Base-by-base conservation (phyloP, 2,113 vertebrate genomes). In the Percina caprodes region DNA sequence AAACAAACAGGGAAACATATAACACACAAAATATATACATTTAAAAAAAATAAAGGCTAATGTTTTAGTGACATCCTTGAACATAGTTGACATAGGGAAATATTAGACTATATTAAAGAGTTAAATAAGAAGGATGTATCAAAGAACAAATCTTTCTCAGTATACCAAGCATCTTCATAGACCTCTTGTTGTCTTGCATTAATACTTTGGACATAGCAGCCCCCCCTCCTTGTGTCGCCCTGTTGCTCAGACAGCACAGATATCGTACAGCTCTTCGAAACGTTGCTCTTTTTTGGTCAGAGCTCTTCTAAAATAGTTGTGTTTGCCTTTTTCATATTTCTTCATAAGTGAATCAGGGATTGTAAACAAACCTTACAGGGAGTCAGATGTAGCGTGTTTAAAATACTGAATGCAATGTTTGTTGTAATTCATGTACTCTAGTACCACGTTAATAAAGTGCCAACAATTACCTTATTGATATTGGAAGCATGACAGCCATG, bases 291-390 rank as follows among this genome's bases (percentile, higher is more conserved):
- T 23, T 46, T 42, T 54, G n/a, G 48, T 63, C 56, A n/a, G 39
- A 58, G 39, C 39, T 58, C 4, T 11, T 62, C 30, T 24, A 10
- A 33, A 54, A 52, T 11, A 62, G 58, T 59, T 45, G 56, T 8
- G 19, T 61, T 51, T 62, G 71, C 58, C 46, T 42, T 56, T 46
- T 71, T 58, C 4, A 11, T 49, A 51, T 60, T 60, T 69, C 12
- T 26, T 30, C 30, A 30, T 30, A 30, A 30, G 21, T 26, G 12
- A 78, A 51, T 69, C 54, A 59, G 7, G 3, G 13, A n/a, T 48
- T 66, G n/a, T 33, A 58, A 68, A 69, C 21, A 69, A 42, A 15
- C 19, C 55, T 60, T 15, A 23, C 42, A 59, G 39, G 63, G 52
- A 68, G 54, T 68, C 21, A 23, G 26, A 19, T 35, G 26, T 14